phyloP scores from a whole-genome alignment of 2,888 invertebrate species.

The Sycophila texana region DNA sequence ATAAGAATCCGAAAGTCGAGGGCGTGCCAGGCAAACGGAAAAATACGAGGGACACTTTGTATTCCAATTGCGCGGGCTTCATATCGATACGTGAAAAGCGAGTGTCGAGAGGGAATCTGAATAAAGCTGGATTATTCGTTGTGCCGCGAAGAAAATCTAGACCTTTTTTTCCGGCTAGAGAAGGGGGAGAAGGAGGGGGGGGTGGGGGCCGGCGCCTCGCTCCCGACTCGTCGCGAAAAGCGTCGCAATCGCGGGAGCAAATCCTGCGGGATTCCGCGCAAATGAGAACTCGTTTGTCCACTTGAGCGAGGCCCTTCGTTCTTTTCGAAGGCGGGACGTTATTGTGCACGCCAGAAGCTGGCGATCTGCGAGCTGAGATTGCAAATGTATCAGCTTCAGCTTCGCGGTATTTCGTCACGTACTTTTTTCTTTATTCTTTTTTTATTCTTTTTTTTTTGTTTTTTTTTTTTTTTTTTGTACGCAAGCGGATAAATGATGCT shows the following conservation, averaged over 20 bases:
- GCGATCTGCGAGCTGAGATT: constrained; percentile 21
- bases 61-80: constrained; percentile 49
- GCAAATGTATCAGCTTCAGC: constrained; percentile 6
- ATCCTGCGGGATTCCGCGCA: constrained; percentile 32
- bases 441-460: not conserved
- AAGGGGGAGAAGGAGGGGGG: not conserved
- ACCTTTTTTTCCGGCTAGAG: constrained; percentile 30
- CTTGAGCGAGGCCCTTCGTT: not conserved
- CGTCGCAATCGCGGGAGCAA: constrained; percentile 13
- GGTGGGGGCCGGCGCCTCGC: not conserved
- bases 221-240: not conserved
- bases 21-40: not conserved
- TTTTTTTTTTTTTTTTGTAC: too few species aligned
- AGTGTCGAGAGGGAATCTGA: constrained; percentile 64
- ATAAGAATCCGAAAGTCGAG: not conserved
- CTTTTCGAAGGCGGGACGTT: not conserved
- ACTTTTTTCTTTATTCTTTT: not conserved
- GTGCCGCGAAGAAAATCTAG: constrained; percentile 29
- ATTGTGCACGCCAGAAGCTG: not conserved
- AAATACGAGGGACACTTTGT: constrained; percentile 46
- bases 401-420: not conserved
- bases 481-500: too few species aligned
- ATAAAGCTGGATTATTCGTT: constrained; percentile 59
- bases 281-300: constrained; percentile 42
- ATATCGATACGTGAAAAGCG: constrained; percentile 65